Evolutionary conservation across 2,797 vertebrate species (phyloP), one percentile per base, ranked within the genome.

Genomic region (Sebastes alutus): DNA sequence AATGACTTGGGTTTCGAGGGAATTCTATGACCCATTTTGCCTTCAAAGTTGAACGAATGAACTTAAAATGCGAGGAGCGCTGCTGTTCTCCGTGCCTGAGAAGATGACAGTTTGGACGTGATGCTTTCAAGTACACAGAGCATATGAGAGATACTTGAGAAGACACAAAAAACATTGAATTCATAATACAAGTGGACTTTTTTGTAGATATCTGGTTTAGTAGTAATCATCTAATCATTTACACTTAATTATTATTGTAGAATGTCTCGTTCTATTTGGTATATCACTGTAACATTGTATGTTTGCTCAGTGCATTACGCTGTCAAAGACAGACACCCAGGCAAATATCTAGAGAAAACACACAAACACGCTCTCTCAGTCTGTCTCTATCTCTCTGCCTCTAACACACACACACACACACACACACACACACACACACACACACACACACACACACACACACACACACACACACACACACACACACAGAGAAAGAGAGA

Each of bases 261-360:
- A 75, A 22, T 10, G 6, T 68, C 4, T 62, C 9, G 46, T 75
- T 70, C 61, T 68, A 62, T 54, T 52, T 29, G 32, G 54, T 55
- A 3, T 77, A 75, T 81, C 22, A 23, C 25, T 71, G 27, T 61
- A 64, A 75, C 38, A 29, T 6, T 58, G 18, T 12, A 14, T 68
- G 22, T 82, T 80, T 86, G 20, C 76, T 79, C 22, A 4, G 5
- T 79, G 69, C 49, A 70, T 81, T 87, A 33, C 80, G 42, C 61
- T 82, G 76, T 87, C 76, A 85, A 79, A 88, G 84, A 80, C 74
- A 86, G 79, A 86, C 86, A 89, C 32, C 29, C 62, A 78, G 64
- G 77, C 66, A 90, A 77, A 87, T 78, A 80, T 75, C 58, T 64
- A 46, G 61, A 86, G 73, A 86, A 89, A 85, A 87, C 86, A 85